phyloP scores from a whole-genome alignment of 2,113 vertebrate genomes.

The Emydocephalus ijimae region DNA sequence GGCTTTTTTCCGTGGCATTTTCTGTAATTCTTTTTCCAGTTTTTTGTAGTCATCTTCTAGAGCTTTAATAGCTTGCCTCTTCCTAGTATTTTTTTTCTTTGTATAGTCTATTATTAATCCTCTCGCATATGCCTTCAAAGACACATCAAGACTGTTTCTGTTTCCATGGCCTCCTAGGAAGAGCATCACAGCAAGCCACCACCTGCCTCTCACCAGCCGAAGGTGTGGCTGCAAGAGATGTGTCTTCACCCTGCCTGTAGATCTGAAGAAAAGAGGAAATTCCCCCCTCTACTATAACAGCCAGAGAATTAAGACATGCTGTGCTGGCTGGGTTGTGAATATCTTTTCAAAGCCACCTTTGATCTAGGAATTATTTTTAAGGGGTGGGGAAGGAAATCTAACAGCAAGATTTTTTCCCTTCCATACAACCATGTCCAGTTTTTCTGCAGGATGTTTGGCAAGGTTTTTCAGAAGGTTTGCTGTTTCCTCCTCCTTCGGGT shows the following conservation, averaged over 20 bases:
- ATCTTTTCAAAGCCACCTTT: not conserved
- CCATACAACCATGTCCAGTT: not conserved
- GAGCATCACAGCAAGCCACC: not conserved
- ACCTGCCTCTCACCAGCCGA: too few relatives aligned
- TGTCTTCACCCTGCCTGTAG: not conserved
- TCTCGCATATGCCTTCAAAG: too few relatives aligned
- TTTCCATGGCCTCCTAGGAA: not conserved
- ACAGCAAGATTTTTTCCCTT: not conserved
- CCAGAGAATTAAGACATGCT: not conserved
- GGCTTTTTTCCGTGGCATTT: too few relatives aligned
- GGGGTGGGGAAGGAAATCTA: not conserved
- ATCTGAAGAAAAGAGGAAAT: not conserved
- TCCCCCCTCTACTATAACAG: not conserved
- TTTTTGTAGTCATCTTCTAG: too few relatives aligned
- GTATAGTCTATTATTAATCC: too few relatives aligned
- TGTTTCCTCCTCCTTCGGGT: not conserved
- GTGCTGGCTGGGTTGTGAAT: not conserved
- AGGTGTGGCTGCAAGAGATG: not conserved
- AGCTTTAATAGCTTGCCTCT: too few relatives aligned
- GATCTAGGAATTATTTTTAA: not conserved
- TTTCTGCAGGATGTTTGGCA: not conserved
- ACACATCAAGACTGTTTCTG: not conserved
- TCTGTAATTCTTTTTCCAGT: too few relatives aligned
- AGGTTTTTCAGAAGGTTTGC: not conserved
- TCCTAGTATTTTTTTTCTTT: too few relatives aligned